Evolutionary conservation across 2,888 invertebrate genomes (phyloP).

Genomic region (Thera obeliscata): DNA sequence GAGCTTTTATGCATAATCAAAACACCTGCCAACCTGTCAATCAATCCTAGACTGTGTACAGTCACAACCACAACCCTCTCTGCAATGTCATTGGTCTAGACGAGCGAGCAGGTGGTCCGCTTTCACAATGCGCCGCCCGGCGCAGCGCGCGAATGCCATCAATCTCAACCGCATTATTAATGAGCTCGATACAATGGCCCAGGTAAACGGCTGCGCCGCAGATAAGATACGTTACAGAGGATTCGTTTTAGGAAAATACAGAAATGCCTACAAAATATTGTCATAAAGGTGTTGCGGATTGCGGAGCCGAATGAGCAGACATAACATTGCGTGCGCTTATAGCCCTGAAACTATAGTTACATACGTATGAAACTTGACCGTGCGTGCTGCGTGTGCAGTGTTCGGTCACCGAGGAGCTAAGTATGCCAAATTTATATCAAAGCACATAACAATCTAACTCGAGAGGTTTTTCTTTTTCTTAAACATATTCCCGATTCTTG

Average conservation of each 20-base stretch:
- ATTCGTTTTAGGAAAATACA: not conserved
- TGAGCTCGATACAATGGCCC: conserved; percentile 30
- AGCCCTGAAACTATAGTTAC: conserved; percentile 27
- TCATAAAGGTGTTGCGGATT: conserved; percentile 1
- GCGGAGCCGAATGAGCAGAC: not conserved
- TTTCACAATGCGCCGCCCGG: conserved; percentile 41
- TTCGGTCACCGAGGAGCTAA: not conserved
- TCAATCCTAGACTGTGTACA: conserved; percentile 31
- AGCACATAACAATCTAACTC: not conserved
- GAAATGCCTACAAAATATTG: conserved; percentile 5
- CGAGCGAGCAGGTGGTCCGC: conserved; percentile 39
- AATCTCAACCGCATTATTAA: conserved; percentile 37
- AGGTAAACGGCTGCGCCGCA: conserved; percentile 25
- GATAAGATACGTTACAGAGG: conserved; percentile 17
- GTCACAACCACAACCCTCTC: conserved; percentile 31
- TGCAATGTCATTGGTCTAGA: conserved; percentile 36
- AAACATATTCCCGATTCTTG: not conserved
- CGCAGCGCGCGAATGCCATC: conserved; percentile 35
- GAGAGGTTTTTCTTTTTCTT: not conserved
- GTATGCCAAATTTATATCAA: not conserved
- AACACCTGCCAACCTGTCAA: conserved; percentile 22
- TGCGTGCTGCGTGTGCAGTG: not conserved
- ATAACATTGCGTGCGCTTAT: conserved; percentile 21
- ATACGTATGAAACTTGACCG: conserved; percentile 26
- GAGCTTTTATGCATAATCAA: conserved; percentile 3